These are phyloP conservation scores for Diadema setosum DNA, from an alignment of 35 echinoderm and acorn worm genomes.

Conservation along the genomic window DNA sequence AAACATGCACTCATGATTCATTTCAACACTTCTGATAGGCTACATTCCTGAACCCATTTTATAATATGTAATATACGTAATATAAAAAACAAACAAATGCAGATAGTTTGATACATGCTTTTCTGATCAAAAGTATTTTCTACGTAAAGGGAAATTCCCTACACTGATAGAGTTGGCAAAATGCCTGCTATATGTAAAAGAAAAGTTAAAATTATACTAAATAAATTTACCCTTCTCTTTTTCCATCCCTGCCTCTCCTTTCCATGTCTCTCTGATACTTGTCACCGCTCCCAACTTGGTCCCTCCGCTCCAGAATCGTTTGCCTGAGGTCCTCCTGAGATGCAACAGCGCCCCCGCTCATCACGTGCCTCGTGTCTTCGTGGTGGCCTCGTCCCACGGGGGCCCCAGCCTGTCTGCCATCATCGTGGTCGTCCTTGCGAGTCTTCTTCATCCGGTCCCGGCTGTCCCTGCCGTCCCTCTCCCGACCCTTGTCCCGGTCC, in stretches of 20 bases:
- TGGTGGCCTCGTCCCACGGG: neutral
- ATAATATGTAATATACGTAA: too few relatives aligned
- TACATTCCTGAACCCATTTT: too few relatives aligned
- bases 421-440: neutral
- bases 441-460: neutral
- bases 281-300: too few relatives aligned
- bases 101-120: too few relatives aligned
- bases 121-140: too few relatives aligned
- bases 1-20: too few relatives aligned
- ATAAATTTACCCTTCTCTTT: neutral
- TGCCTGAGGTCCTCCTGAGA: neutral
- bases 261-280: conserved; percentile 20
- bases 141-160: too few relatives aligned
- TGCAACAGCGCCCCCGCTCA: too few relatives aligned
- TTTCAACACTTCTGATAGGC: too few relatives aligned
- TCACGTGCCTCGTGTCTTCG: neutral
- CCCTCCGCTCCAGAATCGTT: neutral
- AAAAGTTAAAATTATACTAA: neutral
- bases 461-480: neutral
- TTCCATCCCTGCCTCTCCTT: neutral
- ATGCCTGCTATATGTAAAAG: neutral
- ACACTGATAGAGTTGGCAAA: neutral
- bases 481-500: neutral
- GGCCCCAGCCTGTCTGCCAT: neutral
- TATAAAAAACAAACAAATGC: too few relatives aligned